A percentile compares a stretch with the other conserved stretches of the same genome.
Conservation (phyloP, 2,797 vertebrate species). For the Pipistrellus pipistrellus region DNA sequence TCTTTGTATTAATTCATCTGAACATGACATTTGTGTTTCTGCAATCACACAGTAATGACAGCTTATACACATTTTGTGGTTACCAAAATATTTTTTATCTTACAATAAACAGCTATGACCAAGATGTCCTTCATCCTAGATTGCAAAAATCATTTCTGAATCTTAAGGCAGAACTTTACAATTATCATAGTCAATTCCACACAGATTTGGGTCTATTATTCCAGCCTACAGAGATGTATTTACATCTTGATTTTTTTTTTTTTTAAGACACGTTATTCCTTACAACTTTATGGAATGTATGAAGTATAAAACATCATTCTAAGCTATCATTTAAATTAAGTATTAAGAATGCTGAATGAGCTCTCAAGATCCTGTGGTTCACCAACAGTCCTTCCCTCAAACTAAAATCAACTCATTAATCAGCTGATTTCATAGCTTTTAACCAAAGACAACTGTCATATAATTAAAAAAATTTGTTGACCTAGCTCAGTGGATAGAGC, state of each 20-base stretch:
- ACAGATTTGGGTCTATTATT: background rate
- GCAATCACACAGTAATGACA: background rate
- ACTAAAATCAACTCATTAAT: constrained; percentile 17
- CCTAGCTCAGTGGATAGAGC: too few relatives aligned
- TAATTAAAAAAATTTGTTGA: background rate
- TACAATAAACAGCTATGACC: background rate
- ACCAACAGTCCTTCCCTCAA: background rate
- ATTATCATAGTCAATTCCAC: constrained; percentile 23
- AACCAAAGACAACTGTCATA: background rate
- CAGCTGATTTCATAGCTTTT: background rate
- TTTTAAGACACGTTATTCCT: constrained; percentile 33
- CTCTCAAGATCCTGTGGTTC: background rate
- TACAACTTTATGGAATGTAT: background rate
- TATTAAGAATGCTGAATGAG: background rate
- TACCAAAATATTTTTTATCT: constrained; percentile 13
- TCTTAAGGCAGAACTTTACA: constrained; percentile 26
- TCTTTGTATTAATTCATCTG: constrained; percentile 13
- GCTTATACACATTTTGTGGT: background rate
- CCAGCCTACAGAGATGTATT: background rate
- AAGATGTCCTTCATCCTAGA: background rate
- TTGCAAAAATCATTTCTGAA: constrained; percentile 1
- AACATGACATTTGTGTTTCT: constrained; percentile 23
- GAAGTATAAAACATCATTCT: background rate
- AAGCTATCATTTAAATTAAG: background rate
- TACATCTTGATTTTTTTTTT: constrained; percentile 25